Evolutionary conservation across 2,113 vertebrate genomes (phyloP).

Genomic region (Hoplias malabaricus): DNA sequence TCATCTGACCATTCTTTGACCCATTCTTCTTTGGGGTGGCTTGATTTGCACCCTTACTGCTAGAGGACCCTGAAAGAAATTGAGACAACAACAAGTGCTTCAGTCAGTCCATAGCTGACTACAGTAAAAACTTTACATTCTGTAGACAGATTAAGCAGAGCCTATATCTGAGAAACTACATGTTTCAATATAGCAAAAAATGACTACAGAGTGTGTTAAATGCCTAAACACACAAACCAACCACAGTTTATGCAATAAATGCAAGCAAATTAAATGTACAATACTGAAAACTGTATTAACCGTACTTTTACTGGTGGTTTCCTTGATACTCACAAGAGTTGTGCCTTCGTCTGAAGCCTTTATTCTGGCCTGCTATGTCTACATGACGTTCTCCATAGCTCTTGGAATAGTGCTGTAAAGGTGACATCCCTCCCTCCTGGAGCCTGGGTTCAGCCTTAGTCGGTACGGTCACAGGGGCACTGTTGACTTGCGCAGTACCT

Average conservation of each 20-base stretch:
- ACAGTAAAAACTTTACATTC: background rate
- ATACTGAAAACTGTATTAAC: background rate
- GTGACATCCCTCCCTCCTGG: slow-evolving; percentile 69
- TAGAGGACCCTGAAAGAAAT: slow-evolving; percentile 85
- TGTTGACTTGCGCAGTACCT: slow-evolving; percentile 65
- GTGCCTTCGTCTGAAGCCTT: slow-evolving; percentile 89
- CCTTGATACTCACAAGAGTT: slow-evolving; percentile 88
- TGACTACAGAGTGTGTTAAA: too few relatives aligned
- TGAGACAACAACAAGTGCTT: background rate
- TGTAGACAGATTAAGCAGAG: background rate
- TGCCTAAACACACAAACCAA: background rate
- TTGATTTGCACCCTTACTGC: slow-evolving; percentile 87
- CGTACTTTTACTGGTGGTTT: background rate
- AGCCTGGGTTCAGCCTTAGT: slow-evolving; percentile 73
- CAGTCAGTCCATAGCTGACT: background rate
- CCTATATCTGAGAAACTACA: too few relatives aligned
- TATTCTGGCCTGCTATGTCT: slow-evolving; percentile 81
- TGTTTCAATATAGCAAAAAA: too few relatives aligned
- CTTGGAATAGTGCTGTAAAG: slow-evolving; percentile 86
- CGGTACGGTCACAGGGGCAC: slow-evolving; percentile 82
- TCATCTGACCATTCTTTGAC: slow-evolving; percentile 88
- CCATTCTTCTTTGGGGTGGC: slow-evolving; percentile 93
- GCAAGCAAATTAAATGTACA: background rate
- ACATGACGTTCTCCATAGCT: slow-evolving; percentile 88
- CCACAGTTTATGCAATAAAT: background rate